Evolutionary conservation across 2,113 vertebrate genomes (phyloP), one percentile per base, ranked within the genome.

Genomic region (Paramormyrops kingsleyae): DNA sequence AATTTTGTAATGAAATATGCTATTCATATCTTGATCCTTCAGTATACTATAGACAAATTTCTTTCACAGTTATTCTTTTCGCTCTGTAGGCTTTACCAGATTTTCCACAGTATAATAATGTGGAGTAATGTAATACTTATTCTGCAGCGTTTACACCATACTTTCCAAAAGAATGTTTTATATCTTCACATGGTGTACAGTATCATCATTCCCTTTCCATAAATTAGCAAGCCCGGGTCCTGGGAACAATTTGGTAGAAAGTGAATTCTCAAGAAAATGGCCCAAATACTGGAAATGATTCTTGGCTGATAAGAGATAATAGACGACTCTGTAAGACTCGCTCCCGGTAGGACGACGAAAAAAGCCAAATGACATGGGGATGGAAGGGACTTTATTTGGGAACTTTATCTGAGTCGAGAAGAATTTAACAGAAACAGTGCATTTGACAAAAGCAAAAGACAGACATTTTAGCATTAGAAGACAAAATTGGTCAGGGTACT

Each of bases 151-250:
- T 74, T 88, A 88, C 53, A 89, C 90, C 86, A 83, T 46, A 90
- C 70, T 46, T 35, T 91, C 49, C 44, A 56, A 80, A 89, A 91
- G 80, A 93, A 93, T 92, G 91, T 92, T 19, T 89, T 31, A 53
- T 91, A 89, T 93, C 91, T 91, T 90, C 52, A 56, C 88, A 77
- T 9, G 91, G 62, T 27, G 77, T 84, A 52, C 52, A 52, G 62
- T 77, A 90, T 94, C 89, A 93, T 90, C 92, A 93, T 93, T 85
- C 90, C 90, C 50, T 15, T 27, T 87, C 88, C 91, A 94, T 92
- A 86, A 93, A 91, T 91, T 91, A 92, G 93, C 92, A 93, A 94
- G 93, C 83, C 91, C 92, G 91, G 92, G 91, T 92, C 91, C 91
- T 89, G 93, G 87, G 91, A 35, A 83, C 92, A 93, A 92, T 94